Percentiles rank a stretch among this genome's conserved stretches.
These are phyloP conservation scores for Hoplostethus atlanticus DNA, from an alignment of 2,797 vertebrate genomes.

Conservation along the genomic window DNA sequence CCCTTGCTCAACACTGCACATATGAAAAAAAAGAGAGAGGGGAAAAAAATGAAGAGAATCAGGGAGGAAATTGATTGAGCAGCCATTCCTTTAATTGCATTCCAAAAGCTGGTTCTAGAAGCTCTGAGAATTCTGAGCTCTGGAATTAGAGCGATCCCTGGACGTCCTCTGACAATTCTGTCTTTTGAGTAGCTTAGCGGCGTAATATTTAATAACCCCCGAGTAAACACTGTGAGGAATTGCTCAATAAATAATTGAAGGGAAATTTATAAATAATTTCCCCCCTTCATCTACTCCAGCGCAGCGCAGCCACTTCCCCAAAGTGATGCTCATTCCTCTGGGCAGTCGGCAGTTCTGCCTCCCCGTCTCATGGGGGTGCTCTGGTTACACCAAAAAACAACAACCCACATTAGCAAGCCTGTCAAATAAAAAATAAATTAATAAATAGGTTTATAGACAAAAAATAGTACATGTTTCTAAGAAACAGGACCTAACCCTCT, in stretches of 20 bases:
- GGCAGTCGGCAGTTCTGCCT: slow-evolving; percentile 44
- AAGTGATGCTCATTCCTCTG: slow-evolving; percentile 73
- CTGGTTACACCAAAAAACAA: slow-evolving; percentile 58
- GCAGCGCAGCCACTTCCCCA: slow-evolving; percentile 68
- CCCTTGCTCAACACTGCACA: slow-evolving; percentile 29
- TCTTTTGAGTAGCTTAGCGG: slow-evolving; percentile 77
- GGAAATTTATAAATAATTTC: slow-evolving; percentile 83
- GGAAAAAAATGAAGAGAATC: slow-evolving; percentile 33
- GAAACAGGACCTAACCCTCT: slow-evolving; percentile 72
- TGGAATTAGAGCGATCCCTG: slow-evolving; percentile 71
- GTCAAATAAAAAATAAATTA: slow-evolving; percentile 40
- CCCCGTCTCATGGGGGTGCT: slow-evolving; percentile 73
- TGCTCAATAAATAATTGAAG: slow-evolving; percentile 84
- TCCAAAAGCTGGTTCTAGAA: slow-evolving; percentile 42
- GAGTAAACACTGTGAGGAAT: slow-evolving; percentile 82
- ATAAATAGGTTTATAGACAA: slow-evolving; percentile 58
- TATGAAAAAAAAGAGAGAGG: slow-evolving; percentile 32
- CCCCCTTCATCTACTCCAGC: slow-evolving; percentile 78
- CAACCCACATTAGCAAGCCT: background rate
- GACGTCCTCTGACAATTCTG: slow-evolving; percentile 70
- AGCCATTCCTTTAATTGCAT: slow-evolving; percentile 69
- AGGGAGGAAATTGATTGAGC: slow-evolving; percentile 58
- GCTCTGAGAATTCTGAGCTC: slow-evolving; percentile 46
- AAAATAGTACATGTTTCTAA: slow-evolving; percentile 68
- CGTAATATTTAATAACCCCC: slow-evolving; percentile 84